These are phyloP conservation scores for Plecotus auritus DNA, from an alignment of 2,113 vertebrate species.

Conservation along the genomic window DNA sequence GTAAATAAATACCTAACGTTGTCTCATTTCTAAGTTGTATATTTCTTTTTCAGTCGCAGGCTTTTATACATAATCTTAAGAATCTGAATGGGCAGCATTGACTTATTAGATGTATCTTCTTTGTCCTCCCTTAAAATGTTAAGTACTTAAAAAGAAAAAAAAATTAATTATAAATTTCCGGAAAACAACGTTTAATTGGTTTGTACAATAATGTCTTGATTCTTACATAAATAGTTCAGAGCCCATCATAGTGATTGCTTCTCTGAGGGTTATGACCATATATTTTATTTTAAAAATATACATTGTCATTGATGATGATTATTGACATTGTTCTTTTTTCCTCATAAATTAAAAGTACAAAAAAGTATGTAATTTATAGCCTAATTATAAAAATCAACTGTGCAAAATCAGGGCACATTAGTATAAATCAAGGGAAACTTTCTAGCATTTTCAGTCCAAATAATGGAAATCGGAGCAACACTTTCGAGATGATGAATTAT, in stretches of 20 bases:
- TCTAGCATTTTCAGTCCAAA: neutral
- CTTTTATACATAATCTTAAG: slow-evolving; percentile 11
- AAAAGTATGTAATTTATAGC: neutral
- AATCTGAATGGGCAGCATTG: neutral
- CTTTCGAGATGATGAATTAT: neutral
- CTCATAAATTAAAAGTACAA: neutral
- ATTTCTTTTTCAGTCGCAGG: neutral
- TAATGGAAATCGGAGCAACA: neutral
- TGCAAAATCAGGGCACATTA: slow-evolving; percentile 7
- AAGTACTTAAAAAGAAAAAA: neutral
- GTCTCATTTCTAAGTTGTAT: neutral
- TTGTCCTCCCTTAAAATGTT: neutral
- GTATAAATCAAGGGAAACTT: neutral
- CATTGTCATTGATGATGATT: neutral
- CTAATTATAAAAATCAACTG: neutral
- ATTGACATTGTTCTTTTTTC: neutral
- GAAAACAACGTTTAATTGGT: neutral
- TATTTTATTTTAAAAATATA: neutral
- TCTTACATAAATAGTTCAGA: neutral
- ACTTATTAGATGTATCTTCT: neutral
- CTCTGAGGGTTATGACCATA: neutral
- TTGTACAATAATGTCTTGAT: slow-evolving; percentile 6
- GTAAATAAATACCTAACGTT: neutral
- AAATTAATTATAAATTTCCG: neutral
- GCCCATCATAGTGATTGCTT: neutral